Conservation (phyloP, 1,140 invertebrate species). For the Eueides isabella region DNA sequence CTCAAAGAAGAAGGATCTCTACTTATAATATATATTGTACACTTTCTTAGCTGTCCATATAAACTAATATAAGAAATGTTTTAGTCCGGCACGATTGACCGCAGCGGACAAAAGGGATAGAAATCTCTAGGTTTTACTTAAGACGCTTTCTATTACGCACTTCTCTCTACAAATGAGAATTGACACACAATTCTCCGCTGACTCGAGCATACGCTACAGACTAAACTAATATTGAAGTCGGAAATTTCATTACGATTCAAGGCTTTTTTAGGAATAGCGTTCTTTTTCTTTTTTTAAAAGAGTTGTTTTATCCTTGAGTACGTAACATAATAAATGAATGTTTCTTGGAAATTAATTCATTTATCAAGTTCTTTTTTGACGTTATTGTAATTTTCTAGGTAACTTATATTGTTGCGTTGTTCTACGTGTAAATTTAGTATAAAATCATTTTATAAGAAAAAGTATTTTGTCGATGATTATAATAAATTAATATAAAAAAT, state of each 20-base stretch:
- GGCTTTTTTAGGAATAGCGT: background rate
- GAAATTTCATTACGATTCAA: conserved; percentile 10
- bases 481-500: too few species aligned
- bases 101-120: background rate
- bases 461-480: too few species aligned
- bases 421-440: too few species aligned
- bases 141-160: background rate
- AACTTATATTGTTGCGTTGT: too few species aligned
- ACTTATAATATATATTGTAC: too few species aligned
- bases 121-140: conserved; percentile 11
- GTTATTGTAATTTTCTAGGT: too few species aligned
- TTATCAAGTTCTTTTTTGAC: too few species aligned
- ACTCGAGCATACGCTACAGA: conserved; percentile 14
- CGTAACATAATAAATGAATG: background rate
- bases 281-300: background rate
- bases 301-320: background rate
- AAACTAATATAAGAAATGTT: background rate
- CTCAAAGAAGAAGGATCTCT: too few species aligned
- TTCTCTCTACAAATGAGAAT: conserved; percentile 15
- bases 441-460: too few species aligned
- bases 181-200: conserved; percentile 21
- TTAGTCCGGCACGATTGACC: background rate
- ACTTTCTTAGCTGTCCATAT: background rate
- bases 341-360: background rate
- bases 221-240: background rate